phyloP scores from a whole-genome alignment of 1,140 invertebrate genomes.

The Tribolium madens region DNA sequence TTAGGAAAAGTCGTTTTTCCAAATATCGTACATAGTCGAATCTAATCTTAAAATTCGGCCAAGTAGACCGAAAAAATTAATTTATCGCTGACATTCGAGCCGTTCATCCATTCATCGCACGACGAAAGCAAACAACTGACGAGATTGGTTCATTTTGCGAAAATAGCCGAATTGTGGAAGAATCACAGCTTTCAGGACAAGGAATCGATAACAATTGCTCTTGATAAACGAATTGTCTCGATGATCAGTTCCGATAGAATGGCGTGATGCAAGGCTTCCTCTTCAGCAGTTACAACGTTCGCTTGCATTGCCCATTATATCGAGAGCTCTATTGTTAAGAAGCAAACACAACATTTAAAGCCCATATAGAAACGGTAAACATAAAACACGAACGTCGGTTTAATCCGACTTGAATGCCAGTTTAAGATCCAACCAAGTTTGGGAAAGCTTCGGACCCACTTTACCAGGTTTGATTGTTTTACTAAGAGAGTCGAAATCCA shows the following conservation, averaged over 20 bases:
- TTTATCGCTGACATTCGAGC: conserved; percentile 13
- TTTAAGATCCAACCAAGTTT: conserved; percentile 33
- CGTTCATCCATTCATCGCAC: conserved; percentile 28
- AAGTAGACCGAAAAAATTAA: conserved; percentile 22
- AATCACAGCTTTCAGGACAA: conserved; percentile 26
- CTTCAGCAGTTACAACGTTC: conserved; percentile 3
- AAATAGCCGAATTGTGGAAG: conserved; percentile 30
- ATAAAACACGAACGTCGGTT: conserved; percentile 33
- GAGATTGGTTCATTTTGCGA: conserved; percentile 15
- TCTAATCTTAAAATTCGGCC: background rate
- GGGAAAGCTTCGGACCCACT: conserved; percentile 31
- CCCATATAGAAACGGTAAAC: conserved; percentile 34
- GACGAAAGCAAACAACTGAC: conserved; percentile 27
- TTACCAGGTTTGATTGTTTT: conserved; percentile 33
- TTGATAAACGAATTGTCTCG: conserved; percentile 25
- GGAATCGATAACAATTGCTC: conserved; percentile 34
- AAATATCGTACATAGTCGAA: background rate
- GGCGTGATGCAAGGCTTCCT: conserved; percentile 1
- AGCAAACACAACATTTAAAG: conserved; percentile 35
- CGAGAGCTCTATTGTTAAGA: conserved; percentile 25
- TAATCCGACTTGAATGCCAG: conserved; percentile 35
- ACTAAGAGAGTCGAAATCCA: conserved; percentile 28
- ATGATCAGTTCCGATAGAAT: background rate
- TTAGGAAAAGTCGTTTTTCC: conserved; percentile 5
- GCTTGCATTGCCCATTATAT: conserved; percentile 8